Base-by-base conservation (phyloP, 1,140 invertebrate species). In the Battus philenor region DNA sequence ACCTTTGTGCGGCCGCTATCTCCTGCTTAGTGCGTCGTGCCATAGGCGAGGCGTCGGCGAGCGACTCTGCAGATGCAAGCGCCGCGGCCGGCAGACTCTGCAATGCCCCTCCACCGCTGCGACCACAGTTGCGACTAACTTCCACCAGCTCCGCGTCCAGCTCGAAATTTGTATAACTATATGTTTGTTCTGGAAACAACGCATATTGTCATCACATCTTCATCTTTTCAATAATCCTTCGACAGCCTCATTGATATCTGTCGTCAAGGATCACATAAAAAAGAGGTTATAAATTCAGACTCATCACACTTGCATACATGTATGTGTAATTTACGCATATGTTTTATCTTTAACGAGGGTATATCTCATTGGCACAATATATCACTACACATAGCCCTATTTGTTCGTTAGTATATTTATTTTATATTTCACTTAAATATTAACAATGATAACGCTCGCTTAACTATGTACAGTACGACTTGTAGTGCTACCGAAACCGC, bases 1-100 rank as follows among this genome's bases (percentile, higher is more conserved):
- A 80, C 72, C 94, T 95, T 76, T 97, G 95, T 10, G 96, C 95
- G 12, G 92, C 91, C 84, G 94, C 95, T 3, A 98, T 94, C 88
- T 98, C 97, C 57, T 98, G 95, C 69, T 98, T 97, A 1, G 97
- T 98, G 47, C 97, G 90, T 9, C 94, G 87, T 0, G 96, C 96
- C 88, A 98, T 93, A 4, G 96, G 96, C 67, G 95, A 96, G 6
- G 94, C 93, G 39, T 95, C 95, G 54, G 87, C 88, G 30, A 80
- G 75, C 5, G 74, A 78, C 51, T 82, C 76, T 1, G 69, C 69
- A n/a, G 75, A 76, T 7, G 74, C 76, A 15, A 70, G 59, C 30
- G 73, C 64, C 8, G 58, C 63, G 5, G 63, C 62, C 4, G 87
- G 86, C 74, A 87, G 34, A 58, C 81, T 48, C 50, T 62, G 59